A percentile compares a stretch with the other conserved stretches of the same genome.
phyloP scores from a whole-genome alignment of 2,797 vertebrate species.

The Lagocephalus sceleratus region DNA sequence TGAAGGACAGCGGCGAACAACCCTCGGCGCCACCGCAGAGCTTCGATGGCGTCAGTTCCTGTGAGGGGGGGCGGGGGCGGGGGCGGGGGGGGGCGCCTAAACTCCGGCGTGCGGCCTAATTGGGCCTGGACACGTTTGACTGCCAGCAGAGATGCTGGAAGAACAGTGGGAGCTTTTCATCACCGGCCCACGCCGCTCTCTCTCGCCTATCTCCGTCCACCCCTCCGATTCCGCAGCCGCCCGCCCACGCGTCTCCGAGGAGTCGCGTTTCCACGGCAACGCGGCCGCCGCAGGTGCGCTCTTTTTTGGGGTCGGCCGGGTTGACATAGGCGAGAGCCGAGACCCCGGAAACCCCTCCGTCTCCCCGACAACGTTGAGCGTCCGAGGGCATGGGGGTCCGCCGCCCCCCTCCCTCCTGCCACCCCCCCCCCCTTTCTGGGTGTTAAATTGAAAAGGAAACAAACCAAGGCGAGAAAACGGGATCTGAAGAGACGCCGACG shows the following conservation, averaged over 20 bases:
- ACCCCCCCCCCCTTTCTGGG: no score
- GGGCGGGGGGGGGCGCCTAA: no score
- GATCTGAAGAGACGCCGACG: conserved; percentile 22
- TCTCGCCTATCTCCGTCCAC: conserved; percentile 23
- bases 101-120: conserved; percentile 23
- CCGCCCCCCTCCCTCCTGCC: no score
- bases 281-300: background rate
- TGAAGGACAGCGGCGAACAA: background rate
- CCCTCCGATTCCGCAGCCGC: conserved; percentile 24
- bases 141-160: conserved; percentile 11
- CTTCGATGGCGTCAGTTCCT: background rate
- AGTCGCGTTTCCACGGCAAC: conserved; percentile 52
- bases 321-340: no score
- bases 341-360: no score
- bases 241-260: conserved; percentile 38
- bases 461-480: conserved; percentile 20
- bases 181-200: conserved; percentile 7
- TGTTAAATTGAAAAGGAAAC: background rate
- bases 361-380: no score
- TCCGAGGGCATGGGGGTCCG: no score
- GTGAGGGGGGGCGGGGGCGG: no score
- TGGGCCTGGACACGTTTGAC: conserved; percentile 18
- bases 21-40: conserved; percentile 15
- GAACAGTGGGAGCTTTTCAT: conserved; percentile 28
- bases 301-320: no score